A percentile compares a stretch with the other conserved stretches of the same genome.
These are phyloP conservation scores for Mastomys coucha DNA, from an alignment of 2,113 vertebrate species.

Conservation along the genomic window DNA sequence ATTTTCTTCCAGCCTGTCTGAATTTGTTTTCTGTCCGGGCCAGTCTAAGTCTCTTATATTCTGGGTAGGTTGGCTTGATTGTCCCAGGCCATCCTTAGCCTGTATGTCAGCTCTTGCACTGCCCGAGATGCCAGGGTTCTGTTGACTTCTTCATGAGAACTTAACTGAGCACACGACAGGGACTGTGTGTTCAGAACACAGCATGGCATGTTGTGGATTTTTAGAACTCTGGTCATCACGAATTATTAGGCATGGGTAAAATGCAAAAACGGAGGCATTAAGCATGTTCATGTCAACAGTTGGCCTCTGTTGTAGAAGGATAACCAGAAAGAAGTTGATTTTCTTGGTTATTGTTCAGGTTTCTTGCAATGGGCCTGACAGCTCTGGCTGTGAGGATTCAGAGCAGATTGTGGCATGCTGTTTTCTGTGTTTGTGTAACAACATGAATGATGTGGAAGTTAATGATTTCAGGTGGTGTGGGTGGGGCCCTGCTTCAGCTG, in stretches of 20 bases:
- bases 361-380: neutral
- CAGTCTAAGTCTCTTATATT: neutral
- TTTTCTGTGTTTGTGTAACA: neutral
- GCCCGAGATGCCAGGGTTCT: neutral
- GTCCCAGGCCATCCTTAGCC: neutral
- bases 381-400: neutral
- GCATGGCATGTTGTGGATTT: neutral
- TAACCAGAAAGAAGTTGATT: neutral
- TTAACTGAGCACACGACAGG: neutral
- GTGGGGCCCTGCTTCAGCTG: too few species aligned
- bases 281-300: neutral
- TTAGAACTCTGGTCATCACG: neutral
- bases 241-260: neutral
- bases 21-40: conserved; percentile 2
- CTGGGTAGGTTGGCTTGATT: neutral
- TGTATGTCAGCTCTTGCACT: neutral
- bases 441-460: neutral
- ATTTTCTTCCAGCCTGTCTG: neutral
- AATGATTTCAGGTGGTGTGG: neutral
- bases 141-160: neutral
- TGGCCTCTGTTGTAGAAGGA: neutral
- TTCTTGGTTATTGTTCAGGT: conserved; percentile 27
- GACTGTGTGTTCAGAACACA: neutral
- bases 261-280: neutral
- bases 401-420: neutral